Conservation (phyloP, 2,888 invertebrate genomes). For the Cremastinae sp. region DNA sequence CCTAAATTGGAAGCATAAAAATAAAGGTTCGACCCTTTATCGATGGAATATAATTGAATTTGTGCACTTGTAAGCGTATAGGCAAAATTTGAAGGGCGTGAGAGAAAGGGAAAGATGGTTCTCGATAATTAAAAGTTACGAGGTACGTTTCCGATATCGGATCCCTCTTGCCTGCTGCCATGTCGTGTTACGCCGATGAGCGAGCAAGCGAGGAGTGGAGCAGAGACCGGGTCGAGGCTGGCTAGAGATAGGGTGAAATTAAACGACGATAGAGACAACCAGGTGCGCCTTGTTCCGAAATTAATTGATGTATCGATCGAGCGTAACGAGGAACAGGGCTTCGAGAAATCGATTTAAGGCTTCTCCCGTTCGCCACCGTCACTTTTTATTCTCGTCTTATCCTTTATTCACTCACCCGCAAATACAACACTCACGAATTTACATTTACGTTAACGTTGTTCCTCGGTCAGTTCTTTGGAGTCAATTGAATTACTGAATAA, state of each 20-base stretch:
- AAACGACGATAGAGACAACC: constrained; percentile 50
- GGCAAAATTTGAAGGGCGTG: constrained; percentile 16
- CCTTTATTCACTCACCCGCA: not conserved
- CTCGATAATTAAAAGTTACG: constrained; percentile 62
- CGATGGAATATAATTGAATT: constrained; percentile 20
- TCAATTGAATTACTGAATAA: too few species aligned
- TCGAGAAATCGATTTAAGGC: constrained; percentile 59
- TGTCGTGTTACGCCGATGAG: constrained; percentile 39
- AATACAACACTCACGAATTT: not conserved
- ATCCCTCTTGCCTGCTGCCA: constrained; percentile 36
- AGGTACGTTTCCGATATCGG: constrained; percentile 54
- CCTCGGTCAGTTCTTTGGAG: too few species aligned
- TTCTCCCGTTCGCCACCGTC: constrained; percentile 36
- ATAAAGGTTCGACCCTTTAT: not conserved
- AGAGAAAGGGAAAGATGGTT: constrained; percentile 16
- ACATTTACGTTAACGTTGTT: constrained; percentile 7
- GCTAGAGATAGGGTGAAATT: constrained; percentile 51
- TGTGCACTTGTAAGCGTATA: not conserved
- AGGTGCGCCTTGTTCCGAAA: constrained; percentile 70
- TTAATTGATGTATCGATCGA: constrained; percentile 72
- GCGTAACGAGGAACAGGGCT: constrained; percentile 46
- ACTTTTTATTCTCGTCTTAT: constrained; percentile 11
- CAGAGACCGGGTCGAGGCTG: too few species aligned
- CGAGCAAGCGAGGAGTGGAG: too few species aligned
- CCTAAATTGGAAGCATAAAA: too few species aligned